Evolutionary conservation across 2,113 vertebrate genomes (phyloP), one percentile per base, ranked within the genome.

Genomic region (Campylorhamphus procurvoides): DNA sequence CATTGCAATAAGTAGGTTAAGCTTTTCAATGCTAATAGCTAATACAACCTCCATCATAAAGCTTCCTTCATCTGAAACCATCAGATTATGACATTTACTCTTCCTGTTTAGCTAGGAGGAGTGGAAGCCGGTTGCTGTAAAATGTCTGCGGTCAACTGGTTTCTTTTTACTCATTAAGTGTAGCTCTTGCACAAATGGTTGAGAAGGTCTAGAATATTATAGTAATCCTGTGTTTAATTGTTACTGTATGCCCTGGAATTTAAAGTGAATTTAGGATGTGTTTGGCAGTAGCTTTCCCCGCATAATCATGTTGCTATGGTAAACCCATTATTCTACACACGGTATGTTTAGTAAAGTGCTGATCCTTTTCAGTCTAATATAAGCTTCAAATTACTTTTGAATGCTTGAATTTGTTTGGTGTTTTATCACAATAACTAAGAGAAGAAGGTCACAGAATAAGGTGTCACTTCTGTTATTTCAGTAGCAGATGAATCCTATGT

Each of bases 251-350:
- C 91, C 56, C 55, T 79, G 83, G 89, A 97, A 96, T 95, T 93
- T 94, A 94, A 93, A 94, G 83, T 79, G 63, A 97, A 89, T 85
- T 97, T 82, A 79, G 55, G 73, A 89, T 96, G 67, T 84, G 47
- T 92, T 97, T 97, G 85, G 87, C 94, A 87, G 88, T 91, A 77
- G 52, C 67, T 96, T 96, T 93, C 79, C 63, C 73, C 96, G 68
- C 87, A 84, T 76, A 89, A 96, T 96, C 94, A 89, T 89, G 98
- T 98, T 98, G 97, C 98, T 98, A 98, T 98, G 97, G 97, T 75
- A 98, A 98, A 97, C 76, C 93, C 94, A 95, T 97, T 98, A 97
- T 96, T 97, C 96, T 86, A 88, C 93, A 73, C 72, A 71, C 37
- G 8, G 74, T 74, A 67, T 85, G 91, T 95, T 96, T 95, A 95